Evolutionary conservation across 2,888 invertebrate genomes (phyloP).

Genomic region (Lithophane ornitopus): DNA sequence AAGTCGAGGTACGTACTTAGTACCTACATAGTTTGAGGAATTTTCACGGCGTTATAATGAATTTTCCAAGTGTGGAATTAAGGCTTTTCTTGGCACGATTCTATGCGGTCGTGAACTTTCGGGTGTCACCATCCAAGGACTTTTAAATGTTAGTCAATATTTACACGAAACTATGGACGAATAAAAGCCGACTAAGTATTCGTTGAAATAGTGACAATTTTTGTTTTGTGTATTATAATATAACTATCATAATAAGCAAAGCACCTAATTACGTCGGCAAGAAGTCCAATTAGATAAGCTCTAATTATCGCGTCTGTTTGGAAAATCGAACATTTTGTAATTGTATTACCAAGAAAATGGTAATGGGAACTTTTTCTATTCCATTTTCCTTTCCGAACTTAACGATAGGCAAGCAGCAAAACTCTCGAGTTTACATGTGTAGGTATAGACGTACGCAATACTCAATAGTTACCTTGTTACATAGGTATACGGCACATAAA

Average conservation of each 20-base stretch:
- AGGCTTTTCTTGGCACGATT: constrained; percentile 28
- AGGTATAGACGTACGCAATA: not conserved
- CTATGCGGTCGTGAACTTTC: constrained; percentile 29
- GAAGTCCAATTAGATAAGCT: constrained; percentile 27
- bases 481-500: not conserved
- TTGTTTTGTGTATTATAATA: not conserved
- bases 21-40: not conserved
- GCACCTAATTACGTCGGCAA: constrained; percentile 18
- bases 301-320: constrained; percentile 7
- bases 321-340: not conserved
- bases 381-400: not conserved
- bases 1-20: constrained; percentile 2
- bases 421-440: not conserved
- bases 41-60: constrained; percentile 10
- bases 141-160: constrained; percentile 26
- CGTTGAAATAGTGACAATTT: not conserved
- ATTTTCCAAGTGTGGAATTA: constrained; percentile 14
- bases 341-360: not conserved
- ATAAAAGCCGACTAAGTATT: not conserved
- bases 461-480: not conserved
- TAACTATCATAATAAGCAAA: not conserved
- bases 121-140: constrained; percentile 32
- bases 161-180: constrained; percentile 14
- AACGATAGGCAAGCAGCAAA: not conserved
- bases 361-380: not conserved